phyloP scores from a whole-genome alignment of 2,888 invertebrate species.

The Willowsia nigromaculata region DNA sequence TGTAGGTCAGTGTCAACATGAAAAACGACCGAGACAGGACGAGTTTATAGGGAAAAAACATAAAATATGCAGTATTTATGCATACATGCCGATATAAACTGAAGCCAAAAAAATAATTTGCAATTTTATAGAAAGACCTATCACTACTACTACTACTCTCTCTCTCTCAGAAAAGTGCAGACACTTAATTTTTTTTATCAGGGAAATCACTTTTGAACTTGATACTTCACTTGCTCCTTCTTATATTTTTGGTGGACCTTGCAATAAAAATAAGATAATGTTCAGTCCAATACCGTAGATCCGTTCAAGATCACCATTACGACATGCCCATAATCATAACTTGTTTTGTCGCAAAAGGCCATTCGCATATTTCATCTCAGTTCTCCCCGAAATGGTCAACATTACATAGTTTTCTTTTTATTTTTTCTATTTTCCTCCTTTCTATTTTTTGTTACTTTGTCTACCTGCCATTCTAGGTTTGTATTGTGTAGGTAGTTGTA shows the following conservation, averaged over 20 bases:
- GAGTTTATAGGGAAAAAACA: no score
- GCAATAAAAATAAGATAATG: not conserved
- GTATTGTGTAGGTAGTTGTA: not conserved
- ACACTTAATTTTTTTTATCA: not conserved
- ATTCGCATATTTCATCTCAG: not conserved
- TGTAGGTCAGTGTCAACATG: slow-evolving; percentile 66
- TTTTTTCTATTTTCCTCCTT: not conserved
- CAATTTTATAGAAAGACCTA: not conserved
- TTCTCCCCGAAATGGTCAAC: not conserved
- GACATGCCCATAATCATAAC: slow-evolving; percentile 13
- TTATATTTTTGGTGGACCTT: slow-evolving; percentile 4
- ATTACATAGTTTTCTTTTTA: not conserved
- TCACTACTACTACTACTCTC: not conserved
- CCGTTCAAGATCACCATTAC: not conserved
- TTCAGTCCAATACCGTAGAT: not conserved
- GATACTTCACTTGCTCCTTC: slow-evolving; percentile 11
- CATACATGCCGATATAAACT: not conserved
- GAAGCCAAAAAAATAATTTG: not conserved
- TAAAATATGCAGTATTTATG: not conserved
- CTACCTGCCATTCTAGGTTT: no score
- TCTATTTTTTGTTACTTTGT: not conserved
- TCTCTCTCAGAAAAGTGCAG: not conserved
- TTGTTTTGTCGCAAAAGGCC: not conserved
- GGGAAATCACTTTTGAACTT: slow-evolving; percentile 46
- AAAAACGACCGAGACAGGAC: not conserved